Base-by-base conservation (phyloP, 1,140 invertebrate species). In the Psix sp. region DNA sequence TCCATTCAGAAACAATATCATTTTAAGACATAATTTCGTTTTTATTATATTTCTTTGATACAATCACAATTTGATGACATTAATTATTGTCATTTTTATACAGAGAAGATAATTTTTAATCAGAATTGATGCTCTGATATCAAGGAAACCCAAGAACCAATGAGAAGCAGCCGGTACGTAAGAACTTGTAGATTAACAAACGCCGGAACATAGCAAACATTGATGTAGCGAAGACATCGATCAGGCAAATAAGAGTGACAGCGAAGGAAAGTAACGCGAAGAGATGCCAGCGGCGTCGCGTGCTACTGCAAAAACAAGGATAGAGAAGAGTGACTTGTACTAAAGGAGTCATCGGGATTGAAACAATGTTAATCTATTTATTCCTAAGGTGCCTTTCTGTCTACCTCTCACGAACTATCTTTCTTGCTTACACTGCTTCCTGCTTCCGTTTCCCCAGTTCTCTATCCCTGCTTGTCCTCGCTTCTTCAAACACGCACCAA, bases 361-460 rank as follows among this genome's bases (percentile, higher is more conserved):
- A 77, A 79, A 77, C 77, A 81, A 78, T 79, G 74, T 81, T 81
- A 79, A 81, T 81, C 77, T 79, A 79, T 81, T 79, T 79, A 78
- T 76, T 79, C 62, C 49, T 72, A 62, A 77, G 71, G 62, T 75
- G 43, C 14, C 42, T 42, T 45, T 54, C 7, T 2, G 38, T 49
- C 29, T 36, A 2, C 13, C 13, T 39, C 9, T 14, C 11, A 31
- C 5, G 11, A 11, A 5, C 18, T 31, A 21, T 48, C 57, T 11
- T 13, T 31, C 15, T 36, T 21, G 2, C 7, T 17, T n/a, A n/a
- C n/a, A n/a, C n/a, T n/a, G n/a, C n/a, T 62, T 51, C 48, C 71
- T 45, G 63, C 16, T 20, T 35, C 39, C 46, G 36, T 7, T 66
- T 33, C 21, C 42, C 26, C 29, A 31, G 18, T 49, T 21, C 39